Evolutionary conservation across 2,797 vertebrate species (phyloP).

Genomic region (Smutsia gigantea): DNA sequence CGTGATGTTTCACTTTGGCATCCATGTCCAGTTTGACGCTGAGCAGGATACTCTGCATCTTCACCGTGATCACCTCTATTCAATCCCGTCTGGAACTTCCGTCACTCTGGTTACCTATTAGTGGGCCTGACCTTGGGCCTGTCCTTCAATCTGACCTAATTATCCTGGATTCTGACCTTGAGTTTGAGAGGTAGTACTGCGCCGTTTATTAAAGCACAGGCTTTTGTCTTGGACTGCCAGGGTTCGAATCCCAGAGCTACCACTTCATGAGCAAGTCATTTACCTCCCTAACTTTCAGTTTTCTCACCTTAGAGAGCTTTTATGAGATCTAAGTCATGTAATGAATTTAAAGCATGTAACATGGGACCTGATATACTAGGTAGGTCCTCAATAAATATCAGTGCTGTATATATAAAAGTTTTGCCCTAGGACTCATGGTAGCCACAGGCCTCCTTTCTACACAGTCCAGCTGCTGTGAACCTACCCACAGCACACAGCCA

Average conservation of each 20-base stretch:
- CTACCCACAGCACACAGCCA: not conserved
- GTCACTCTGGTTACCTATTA: not conserved
- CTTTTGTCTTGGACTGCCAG: not conserved
- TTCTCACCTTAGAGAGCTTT: not conserved
- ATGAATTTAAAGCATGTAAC: not conserved
- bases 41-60: not conserved
- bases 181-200: not conserved
- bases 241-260: not conserved
- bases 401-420: not conserved
- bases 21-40: not conserved
- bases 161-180: not conserved
- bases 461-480: not conserved
- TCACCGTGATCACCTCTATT: not conserved
- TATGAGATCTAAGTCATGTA: conserved; percentile 27
- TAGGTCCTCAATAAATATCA: not conserved
- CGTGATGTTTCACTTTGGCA: not conserved
- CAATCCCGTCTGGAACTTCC: not conserved
- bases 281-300: not conserved
- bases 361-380: not conserved
- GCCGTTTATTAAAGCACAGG: not conserved
- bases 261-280: not conserved
- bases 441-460: not conserved
- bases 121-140: not conserved
- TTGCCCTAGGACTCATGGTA: not conserved
- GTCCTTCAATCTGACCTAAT: not conserved